A percentile compares a stretch with the other conserved stretches of the same genome.
Conservation (phyloP, 2,888 invertebrate species). For the Sesia bembeciformis region DNA sequence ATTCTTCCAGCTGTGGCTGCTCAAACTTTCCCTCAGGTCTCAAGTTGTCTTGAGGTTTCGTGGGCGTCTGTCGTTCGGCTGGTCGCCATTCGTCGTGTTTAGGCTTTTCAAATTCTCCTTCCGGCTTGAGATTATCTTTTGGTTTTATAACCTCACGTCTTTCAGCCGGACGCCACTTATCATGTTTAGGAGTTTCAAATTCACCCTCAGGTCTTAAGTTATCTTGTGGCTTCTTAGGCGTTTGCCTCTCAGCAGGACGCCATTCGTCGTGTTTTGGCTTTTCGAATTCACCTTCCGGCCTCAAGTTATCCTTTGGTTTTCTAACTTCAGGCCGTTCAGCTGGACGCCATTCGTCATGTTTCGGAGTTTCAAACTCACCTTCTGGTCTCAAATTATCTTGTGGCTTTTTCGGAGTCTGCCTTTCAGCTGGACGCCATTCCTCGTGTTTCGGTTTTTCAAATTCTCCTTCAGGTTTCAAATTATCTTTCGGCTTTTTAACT, state of each 20-base stretch:
- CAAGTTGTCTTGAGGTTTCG: conserved; percentile 67
- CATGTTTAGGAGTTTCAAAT: conserved; percentile 47
- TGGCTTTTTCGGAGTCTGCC: conserved; percentile 44
- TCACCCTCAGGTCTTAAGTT: conserved; percentile 75
- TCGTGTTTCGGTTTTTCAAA: conserved; percentile 57
- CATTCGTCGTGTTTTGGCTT: conserved; percentile 35
- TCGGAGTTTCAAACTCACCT: conserved; percentile 58
- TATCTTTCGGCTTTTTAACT: conserved; percentile 31
- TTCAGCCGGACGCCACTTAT: conserved; percentile 69
- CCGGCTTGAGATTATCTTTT: conserved; percentile 71
- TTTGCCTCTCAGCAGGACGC: conserved; percentile 59
- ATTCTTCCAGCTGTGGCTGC: conserved; percentile 48
- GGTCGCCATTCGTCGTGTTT: conserved; percentile 50
- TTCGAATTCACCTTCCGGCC: conserved; percentile 70
- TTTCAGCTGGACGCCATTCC: conserved; percentile 44
- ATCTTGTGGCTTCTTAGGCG: conserved; percentile 70
- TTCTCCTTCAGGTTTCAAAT: conserved; percentile 74
- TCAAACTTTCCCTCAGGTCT: conserved; percentile 66
- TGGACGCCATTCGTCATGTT: conserved; percentile 36
- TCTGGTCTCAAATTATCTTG: conserved; percentile 70
- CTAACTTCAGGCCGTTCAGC: conserved; percentile 47
- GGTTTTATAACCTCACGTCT: conserved; percentile 70
- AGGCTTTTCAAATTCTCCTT: conserved; percentile 72
- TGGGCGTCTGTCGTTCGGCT: conserved; percentile 39
- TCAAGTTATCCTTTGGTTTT: conserved; percentile 69